Conservation (phyloP, 2,113 vertebrate genomes). For the Rhea pennata region DNA sequence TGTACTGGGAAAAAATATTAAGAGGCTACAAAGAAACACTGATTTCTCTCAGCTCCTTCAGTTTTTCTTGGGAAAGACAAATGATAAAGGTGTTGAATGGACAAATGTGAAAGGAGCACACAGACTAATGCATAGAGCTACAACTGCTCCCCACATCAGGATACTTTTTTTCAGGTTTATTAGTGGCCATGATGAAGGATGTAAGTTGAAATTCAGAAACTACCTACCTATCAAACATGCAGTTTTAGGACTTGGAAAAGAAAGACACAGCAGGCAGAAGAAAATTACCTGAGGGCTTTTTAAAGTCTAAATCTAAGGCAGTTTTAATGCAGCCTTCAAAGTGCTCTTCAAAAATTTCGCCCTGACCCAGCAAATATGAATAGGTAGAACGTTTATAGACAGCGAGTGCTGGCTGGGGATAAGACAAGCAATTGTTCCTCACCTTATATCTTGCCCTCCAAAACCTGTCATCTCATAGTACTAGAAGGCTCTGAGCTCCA, state of each 20-base stretch:
- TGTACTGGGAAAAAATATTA: conserved; percentile 6
- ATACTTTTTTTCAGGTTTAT: conserved; percentile 19
- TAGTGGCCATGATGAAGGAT: background rate
- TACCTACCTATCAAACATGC: background rate
- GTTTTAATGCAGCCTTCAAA: conserved; percentile 19
- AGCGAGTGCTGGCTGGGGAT: conserved; percentile 21
- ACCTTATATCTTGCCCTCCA: conserved; percentile 31
- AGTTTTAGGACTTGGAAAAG: background rate
- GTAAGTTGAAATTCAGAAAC: conserved; percentile 12
- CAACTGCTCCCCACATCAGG: background rate
- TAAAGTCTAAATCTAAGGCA: conserved; percentile 1
- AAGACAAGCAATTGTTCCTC: conserved; percentile 41
- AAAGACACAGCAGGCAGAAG: conserved; percentile 26
- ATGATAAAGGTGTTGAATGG: conserved; percentile 12
- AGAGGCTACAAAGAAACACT: background rate
- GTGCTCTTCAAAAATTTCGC: background rate
- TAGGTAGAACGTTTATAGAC: conserved; percentile 29
- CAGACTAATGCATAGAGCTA: background rate
- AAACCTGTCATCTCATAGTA: conserved; percentile 23
- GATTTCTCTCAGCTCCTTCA: background rate
- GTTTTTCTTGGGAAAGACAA: conserved; percentile 15
- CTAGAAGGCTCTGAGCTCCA: conserved; percentile 24
- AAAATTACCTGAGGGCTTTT: conserved; percentile 15
- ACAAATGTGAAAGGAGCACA: background rate
- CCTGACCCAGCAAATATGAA: background rate